Percentiles rank a stretch among this genome's conserved stretches.
Conservation (phyloP, 2,797 vertebrate genomes). For the Pelobates cultripes region DNA sequence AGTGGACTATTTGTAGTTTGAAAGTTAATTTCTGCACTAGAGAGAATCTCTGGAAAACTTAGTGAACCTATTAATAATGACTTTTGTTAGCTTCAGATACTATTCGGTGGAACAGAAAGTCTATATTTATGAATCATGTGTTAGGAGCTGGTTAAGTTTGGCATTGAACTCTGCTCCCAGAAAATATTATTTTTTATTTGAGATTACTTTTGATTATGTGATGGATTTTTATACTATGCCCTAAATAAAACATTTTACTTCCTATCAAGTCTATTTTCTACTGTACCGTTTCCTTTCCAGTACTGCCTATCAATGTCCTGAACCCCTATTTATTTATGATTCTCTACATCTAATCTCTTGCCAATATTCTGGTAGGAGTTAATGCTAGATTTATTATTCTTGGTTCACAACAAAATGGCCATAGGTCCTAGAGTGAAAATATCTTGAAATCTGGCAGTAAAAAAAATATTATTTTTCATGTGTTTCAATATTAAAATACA, state of each 20-base stretch:
- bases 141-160: no score
- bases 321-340: background rate
- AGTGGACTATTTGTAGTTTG: no score
- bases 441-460: slow-evolving; percentile 32
- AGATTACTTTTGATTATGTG: no score
- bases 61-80: no score
- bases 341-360: background rate
- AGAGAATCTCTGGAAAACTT: no score
- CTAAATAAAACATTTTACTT: background rate
- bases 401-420: slow-evolving; percentile 29
- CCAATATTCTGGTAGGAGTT: slow-evolving; percentile 25
- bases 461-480: slow-evolving; percentile 3
- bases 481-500: slow-evolving; percentile 15
- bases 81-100: no score
- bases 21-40: no score
- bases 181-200: no score
- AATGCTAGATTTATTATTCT: slow-evolving; percentile 30
- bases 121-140: no score
- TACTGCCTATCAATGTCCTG: slow-evolving; percentile 19
- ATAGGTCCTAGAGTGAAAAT: slow-evolving; percentile 14
- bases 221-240: background rate
- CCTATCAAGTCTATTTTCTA: background rate
- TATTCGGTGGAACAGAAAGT: no score
- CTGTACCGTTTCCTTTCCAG: background rate
- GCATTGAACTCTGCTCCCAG: no score